Percentiles rank a stretch among this genome's conserved stretches.
Evolutionary conservation across 2,797 vertebrate species (phyloP).

Genomic region (Sebastolobus altivelis): DNA sequence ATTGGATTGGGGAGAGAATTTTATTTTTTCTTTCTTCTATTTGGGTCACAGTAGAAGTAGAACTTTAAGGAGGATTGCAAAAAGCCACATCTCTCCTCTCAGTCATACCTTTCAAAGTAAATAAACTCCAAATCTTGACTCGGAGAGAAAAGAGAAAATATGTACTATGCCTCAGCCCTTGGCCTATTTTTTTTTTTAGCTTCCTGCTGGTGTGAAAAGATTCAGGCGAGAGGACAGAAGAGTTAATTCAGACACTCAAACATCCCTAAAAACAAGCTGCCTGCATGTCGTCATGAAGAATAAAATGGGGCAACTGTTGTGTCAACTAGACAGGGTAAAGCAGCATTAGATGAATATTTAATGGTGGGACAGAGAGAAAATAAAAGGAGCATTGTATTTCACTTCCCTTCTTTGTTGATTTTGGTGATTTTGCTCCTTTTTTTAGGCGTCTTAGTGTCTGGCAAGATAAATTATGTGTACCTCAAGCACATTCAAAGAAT

Average conservation of each 20-base stretch:
- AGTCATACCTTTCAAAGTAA: constrained; percentile 53
- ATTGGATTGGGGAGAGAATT: constrained; percentile 17
- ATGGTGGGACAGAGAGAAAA: constrained; percentile 13
- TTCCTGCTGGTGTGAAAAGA: constrained; percentile 6
- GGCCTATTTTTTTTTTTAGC: constrained; percentile 25
- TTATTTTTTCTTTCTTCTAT: constrained; percentile 27
- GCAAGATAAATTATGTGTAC: constrained; percentile 30
- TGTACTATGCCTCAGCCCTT: constrained; percentile 7
- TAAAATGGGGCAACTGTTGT: constrained; percentile 3
- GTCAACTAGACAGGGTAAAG: constrained; percentile 14
- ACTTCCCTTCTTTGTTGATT: constrained; percentile 17
- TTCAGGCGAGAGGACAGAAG: background rate
- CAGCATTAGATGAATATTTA: constrained; percentile 24
- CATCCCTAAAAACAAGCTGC: constrained; percentile 16
- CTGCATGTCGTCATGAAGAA: constrained; percentile 3
- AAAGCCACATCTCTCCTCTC: constrained; percentile 37
- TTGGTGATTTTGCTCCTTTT: constrained; percentile 16
- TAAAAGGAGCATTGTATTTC: constrained; percentile 15
- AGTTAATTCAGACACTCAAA: constrained; percentile 22
- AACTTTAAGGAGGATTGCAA: constrained; percentile 40
- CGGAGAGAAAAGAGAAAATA: constrained; percentile 6
- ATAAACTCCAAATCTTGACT: constrained; percentile 35
- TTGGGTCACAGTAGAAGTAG: constrained; percentile 46
- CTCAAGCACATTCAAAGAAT: constrained; percentile 36
- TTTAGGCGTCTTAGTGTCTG: constrained; percentile 14